Conservation (phyloP, 2,888 invertebrate genomes). For the Julus scandinavius region DNA sequence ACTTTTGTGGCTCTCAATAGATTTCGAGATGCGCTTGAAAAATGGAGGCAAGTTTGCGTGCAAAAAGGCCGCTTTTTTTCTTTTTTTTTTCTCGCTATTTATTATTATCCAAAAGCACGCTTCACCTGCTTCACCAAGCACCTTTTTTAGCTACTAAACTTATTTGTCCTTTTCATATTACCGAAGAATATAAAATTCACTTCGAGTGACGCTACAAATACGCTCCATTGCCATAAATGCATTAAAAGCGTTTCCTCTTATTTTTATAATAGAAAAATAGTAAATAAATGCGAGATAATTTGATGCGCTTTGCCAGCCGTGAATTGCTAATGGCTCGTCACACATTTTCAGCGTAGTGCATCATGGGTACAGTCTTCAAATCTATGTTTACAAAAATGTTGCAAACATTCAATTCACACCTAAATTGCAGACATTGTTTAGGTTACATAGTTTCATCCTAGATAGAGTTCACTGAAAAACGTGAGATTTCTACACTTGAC, state of each 20-base stretch:
- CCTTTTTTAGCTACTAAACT: background rate
- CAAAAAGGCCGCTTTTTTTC: background rate
- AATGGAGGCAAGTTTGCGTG: constrained; percentile 32
- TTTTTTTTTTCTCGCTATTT: background rate
- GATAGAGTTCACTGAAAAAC: too few relatives aligned
- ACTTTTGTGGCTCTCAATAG: constrained; percentile 45
- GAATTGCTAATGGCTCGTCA: constrained; percentile 47
- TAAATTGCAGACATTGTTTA: background rate
- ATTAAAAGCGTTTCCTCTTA: background rate
- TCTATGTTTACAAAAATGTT: constrained; percentile 1
- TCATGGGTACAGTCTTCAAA: background rate
- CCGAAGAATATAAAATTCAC: background rate
- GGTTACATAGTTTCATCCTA: too few relatives aligned
- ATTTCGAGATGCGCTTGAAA: constrained; percentile 40
- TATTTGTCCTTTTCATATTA: background rate
- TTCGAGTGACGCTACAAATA: background rate
- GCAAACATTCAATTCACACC: background rate
- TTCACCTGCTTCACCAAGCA: background rate
- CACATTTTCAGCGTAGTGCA: background rate
- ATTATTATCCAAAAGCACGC: constrained; percentile 36
- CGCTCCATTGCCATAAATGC: background rate
- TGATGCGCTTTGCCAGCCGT: constrained; percentile 40
- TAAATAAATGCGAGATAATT: constrained; percentile 36
- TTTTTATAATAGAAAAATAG: background rate
- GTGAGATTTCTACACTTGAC: too few relatives aligned